Conservation (phyloP, 2,888 invertebrate species). For the Heliconius ismenius region DNA sequence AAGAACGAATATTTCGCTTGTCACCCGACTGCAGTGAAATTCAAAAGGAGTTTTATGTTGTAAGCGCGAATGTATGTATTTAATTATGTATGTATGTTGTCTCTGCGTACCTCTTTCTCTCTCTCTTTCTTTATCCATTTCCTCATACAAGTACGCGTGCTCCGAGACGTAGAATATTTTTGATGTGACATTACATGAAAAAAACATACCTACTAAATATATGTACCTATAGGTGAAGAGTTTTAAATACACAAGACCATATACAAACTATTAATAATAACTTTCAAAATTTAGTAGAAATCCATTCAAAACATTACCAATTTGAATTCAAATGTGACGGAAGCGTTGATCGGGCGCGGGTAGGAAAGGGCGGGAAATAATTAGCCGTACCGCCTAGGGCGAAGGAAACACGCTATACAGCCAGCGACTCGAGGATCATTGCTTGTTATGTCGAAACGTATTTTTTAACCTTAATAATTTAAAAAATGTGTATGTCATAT, state of each 20-base stretch:
- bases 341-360: constrained; percentile 48
- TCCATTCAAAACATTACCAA: constrained; percentile 38
- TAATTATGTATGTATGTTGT: no score
- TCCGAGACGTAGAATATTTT: no score
- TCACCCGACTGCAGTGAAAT: no score
- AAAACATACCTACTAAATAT: neutral
- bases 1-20: no score
- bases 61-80: no score
- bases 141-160: no score
- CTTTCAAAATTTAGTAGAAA: neutral
- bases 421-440: constrained; percentile 25
- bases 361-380: constrained; percentile 77
- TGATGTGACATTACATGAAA: no score
- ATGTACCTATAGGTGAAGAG: neutral
- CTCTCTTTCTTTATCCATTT: no score
- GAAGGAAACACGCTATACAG: constrained; percentile 61
- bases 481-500: constrained; percentile 10
- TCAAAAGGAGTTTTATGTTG: no score
- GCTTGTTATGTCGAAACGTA: constrained; percentile 27
- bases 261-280: neutral
- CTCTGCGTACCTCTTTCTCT: no score
- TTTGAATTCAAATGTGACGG: constrained; percentile 44
- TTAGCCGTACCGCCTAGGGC: constrained; percentile 68
- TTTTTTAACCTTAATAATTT: constrained; percentile 18
- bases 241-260: neutral